Conservation (phyloP, 1,140 invertebrate species). For the Steinernema feltiae region DNA sequence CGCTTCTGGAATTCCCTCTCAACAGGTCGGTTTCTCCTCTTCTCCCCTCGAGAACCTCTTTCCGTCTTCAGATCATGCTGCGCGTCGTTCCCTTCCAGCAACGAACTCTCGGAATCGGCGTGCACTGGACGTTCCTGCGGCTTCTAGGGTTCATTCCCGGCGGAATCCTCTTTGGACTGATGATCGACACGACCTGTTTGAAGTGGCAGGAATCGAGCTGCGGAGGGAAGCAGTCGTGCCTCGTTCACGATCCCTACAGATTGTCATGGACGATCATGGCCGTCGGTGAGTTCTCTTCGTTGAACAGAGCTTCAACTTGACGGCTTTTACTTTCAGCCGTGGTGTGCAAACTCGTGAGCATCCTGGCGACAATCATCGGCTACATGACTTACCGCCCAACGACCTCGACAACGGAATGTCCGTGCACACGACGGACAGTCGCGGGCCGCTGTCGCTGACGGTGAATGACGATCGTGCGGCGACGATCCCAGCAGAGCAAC, state of each 20-base stretch:
- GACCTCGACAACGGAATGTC: slow-evolving; percentile 51
- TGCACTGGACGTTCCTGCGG: slow-evolving; percentile 55
- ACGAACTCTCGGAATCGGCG: slow-evolving; percentile 53
- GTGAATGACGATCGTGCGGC: slow-evolving; percentile 43
- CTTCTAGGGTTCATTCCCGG: slow-evolving; percentile 56
- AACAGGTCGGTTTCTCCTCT: slow-evolving; percentile 42
- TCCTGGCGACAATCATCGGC: slow-evolving; percentile 55
- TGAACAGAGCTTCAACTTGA: not conserved
- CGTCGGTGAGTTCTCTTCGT: slow-evolving; percentile 38
- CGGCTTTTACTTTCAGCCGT: slow-evolving; percentile 42
- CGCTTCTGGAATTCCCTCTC: slow-evolving; percentile 54
- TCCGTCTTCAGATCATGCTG: slow-evolving; percentile 51
- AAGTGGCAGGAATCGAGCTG: slow-evolving; percentile 54
- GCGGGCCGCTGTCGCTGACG: slow-evolving; percentile 48
- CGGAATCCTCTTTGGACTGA: slow-evolving; percentile 53
- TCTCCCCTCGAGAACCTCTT: not conserved
- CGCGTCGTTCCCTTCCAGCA: slow-evolving; percentile 57
- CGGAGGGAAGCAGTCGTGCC: slow-evolving; percentile 48
- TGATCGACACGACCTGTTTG: slow-evolving; percentile 56
- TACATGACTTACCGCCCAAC: slow-evolving; percentile 56
- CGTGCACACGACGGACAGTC: slow-evolving; percentile 45
- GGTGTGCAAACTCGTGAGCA: slow-evolving; percentile 55
- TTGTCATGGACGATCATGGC: slow-evolving; percentile 55
- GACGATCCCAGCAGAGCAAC: not conserved
- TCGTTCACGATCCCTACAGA: slow-evolving; percentile 50